These are phyloP conservation scores for Dascyllus trimaculatus DNA, from an alignment of 2,113 vertebrate genomes.

Conservation along the genomic window DNA sequence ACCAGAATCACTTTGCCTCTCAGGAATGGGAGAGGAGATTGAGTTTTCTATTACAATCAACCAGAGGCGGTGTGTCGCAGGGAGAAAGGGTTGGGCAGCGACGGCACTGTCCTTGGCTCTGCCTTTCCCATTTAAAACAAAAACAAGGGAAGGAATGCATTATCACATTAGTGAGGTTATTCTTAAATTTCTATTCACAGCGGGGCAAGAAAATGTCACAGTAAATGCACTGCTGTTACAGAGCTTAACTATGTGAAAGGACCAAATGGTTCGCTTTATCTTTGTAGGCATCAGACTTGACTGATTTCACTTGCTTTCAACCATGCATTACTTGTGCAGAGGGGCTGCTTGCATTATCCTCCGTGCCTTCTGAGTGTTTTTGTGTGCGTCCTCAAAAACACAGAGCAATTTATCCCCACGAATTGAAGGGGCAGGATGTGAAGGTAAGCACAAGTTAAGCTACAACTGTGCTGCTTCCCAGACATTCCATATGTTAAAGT, in stretches of 20 bases:
- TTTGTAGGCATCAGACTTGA: neutral
- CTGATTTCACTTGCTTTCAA: neutral
- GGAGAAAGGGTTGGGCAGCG: slow-evolving; percentile 21
- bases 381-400: too few relatives aligned
- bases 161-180: slow-evolving; percentile 24
- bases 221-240: neutral
- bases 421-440: too few relatives aligned
- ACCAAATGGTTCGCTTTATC: neutral
- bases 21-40: slow-evolving; percentile 79
- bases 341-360: too few relatives aligned
- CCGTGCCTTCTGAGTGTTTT: too few relatives aligned
- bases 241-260: neutral
- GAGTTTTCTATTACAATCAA: slow-evolving; percentile 84
- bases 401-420: too few relatives aligned
- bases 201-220: slow-evolving; percentile 28
- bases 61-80: slow-evolving; percentile 42
- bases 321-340: too few relatives aligned
- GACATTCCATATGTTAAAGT: too few relatives aligned
- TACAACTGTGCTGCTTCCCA: too few relatives aligned
- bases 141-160: slow-evolving; percentile 18
- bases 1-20: slow-evolving; percentile 84
- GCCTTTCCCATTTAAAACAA: slow-evolving; percentile 45
- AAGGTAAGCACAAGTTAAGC: too few relatives aligned
- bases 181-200: slow-evolving; percentile 23
- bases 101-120: slow-evolving; percentile 66